Evolutionary conservation across 1,140 invertebrate species (phyloP), one percentile per base, ranked within the genome.

Genomic region (Frieseomelitta varia): DNA sequence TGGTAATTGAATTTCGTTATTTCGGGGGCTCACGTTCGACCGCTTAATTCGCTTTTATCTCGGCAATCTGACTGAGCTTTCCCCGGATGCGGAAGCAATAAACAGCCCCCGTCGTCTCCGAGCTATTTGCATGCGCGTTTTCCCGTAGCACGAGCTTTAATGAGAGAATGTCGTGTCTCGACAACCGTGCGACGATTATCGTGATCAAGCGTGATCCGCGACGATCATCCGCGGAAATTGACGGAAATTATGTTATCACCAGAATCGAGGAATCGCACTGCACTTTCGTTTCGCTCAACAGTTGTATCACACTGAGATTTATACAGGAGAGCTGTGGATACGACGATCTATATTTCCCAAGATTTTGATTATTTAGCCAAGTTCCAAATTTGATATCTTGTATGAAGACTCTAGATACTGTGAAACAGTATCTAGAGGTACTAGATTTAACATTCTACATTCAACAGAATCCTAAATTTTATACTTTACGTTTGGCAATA

Each of bases 11-110:
- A 68, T 79, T 79, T 71, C 67, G 67, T 71, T 71, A 71, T 58
- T 79, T 71, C 74, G 30, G 76, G 76, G 17, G n/a, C n/a, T 30
- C 11, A n/a, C 72, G 51, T 55, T 47, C 53, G 51, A 79, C n/a
- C 67, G n/a, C 19, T 79, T 58, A n/a, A 71, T 79, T 53, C 61
- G 12, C 17, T 53, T n/a, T 79, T 68, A 71, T 71, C 53, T 24
- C 30, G 21, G 15, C 17, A 14, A 61, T 71, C 68, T 39, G 56
- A 11, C n/a, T 39, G 12, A 65, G 79, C 58, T 74, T 81, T 74
- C 69, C 79, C 79, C 71, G 71, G 71, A 81, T 53, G 27, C 71
- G 79, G 58, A 81, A 81, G 56, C 58, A 30, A 73, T 73, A 63
- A 73, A 53, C 56, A 39, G 61, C 19, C 19, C 11, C 19, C 55